Base-by-base conservation (phyloP, 2,113 vertebrate species). In the Hassar affinis region DNA sequence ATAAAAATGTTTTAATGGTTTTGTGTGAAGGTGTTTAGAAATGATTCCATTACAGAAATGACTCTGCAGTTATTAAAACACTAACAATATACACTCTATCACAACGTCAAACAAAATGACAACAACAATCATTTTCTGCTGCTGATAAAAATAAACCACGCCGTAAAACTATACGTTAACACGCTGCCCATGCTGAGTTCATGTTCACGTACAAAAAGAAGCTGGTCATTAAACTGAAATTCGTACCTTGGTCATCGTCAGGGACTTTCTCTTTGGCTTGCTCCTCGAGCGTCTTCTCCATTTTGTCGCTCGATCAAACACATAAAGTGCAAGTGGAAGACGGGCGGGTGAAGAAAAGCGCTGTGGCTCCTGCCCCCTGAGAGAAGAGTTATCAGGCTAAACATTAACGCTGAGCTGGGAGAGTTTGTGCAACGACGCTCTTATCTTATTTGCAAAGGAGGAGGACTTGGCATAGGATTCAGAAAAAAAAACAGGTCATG, bases 391-490 rank as follows among this genome's bases (percentile, higher is more conserved):
- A 94, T 94, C 93, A 92, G 91, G 93, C 94, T 94, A 94, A 94
- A 89, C 92, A 95, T 94, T 94, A 93, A 89, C 91, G 68, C 59
- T 78, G 80, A 80, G 87, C 87, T 88, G 90, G 87, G 82, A 90
- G 91, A 91, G 91, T 91, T 91, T 87, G 88, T 90, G 90, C 84
- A 88, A 89, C 88, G 87, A 75, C 78, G 82, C 86, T 86, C 93
- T 95, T 95, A 95, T 95, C 94, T 89, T 93, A 89, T 94, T 94
- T 94, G 90, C 90, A 90, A 93, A 94, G 94, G 92, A 91, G 94
- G 91, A 90, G 91, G 88, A 91, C 86, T 93, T 95, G 93, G 94
- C 94, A 92, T 61, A 72, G 69, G 18, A 76, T 64, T 84, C 72
- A 83, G 54, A 74, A 76, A 88, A 87, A n/a, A 78, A 86, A 86